Percentiles rank a stretch among this genome's conserved stretches.
Conservation (phyloP, 2,888 invertebrate species). For the Uropetala carovei region DNA sequence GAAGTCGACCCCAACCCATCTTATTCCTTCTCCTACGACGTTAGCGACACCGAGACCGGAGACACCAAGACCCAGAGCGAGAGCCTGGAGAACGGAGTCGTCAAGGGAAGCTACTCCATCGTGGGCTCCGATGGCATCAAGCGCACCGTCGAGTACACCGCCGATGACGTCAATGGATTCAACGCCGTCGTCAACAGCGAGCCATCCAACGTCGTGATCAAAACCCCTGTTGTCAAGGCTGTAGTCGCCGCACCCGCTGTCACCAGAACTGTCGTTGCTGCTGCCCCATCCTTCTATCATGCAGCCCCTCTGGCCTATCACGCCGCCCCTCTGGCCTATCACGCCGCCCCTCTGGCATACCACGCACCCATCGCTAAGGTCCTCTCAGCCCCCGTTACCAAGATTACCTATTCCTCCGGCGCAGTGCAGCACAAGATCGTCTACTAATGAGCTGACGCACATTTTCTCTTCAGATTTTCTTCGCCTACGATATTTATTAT, state of each 20-base stretch:
- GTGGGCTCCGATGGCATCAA: constrained; percentile 58
- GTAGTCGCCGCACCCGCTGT: constrained; percentile 66
- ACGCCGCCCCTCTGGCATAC: constrained; percentile 54
- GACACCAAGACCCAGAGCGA: constrained; percentile 60
- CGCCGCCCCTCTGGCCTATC: constrained; percentile 46
- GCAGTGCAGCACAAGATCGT: constrained; percentile 6
- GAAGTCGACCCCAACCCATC: constrained; percentile 43
- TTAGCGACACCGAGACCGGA: constrained; percentile 64
- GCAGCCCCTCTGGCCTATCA: constrained; percentile 31
- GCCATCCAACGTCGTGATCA: constrained; percentile 68
- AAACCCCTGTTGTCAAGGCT: constrained; percentile 71
- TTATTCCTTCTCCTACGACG: constrained; percentile 65
- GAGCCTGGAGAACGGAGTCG: constrained; percentile 62
- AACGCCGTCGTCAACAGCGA: constrained; percentile 65
- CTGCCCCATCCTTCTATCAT: constrained; percentile 38
- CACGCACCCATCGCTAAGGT: constrained; percentile 65
- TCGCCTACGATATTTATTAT: too few relatives aligned
- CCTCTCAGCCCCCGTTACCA: constrained; percentile 51
- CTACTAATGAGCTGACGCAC: background rate
- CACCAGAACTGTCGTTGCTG: background rate
- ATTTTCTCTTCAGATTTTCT: too few relatives aligned
- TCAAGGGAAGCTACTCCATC: constrained; percentile 54
- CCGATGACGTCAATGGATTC: constrained; percentile 65
- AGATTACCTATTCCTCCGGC: constrained; percentile 39
- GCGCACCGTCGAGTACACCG: constrained; percentile 65